Base-by-base conservation (phyloP, 2,888 invertebrate genomes). In the Cyaniris semiargus region DNA sequence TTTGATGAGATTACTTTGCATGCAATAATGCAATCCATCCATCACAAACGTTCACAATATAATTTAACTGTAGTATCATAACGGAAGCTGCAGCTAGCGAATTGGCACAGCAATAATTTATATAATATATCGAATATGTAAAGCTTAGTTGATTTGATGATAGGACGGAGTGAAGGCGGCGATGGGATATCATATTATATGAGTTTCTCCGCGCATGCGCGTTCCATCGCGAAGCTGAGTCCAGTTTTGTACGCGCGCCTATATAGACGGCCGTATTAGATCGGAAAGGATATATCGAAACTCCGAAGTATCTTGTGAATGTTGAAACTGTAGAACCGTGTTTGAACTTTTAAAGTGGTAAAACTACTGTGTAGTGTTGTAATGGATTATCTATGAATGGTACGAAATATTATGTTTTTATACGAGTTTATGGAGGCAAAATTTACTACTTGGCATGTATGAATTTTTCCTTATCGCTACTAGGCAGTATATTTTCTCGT, bases 131-230 rank as follows among this genome's bases (percentile, higher is more conserved):
- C 90, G 89, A 91, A 92, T 91, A 90, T 92, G 91, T 89, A 89
- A 90, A 87, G 88, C 66, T 58, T 72, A 89, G 88, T 89, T 88
- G 87, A 88, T 88, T 91, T 90, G 89, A 88, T 90, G 89, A 89
- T 89, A 88, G 87, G 89, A 89, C 90, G 92, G 91, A 90, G 90
- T 89, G 88, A 88, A 88, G 88, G 89, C 88, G 89, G 89, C 89
- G 90, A 91, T 90, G 90, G 89, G 89, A 92, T 92, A 92, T 91
- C 90, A 92, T 90, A 91, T 91, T 92, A 91, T 91, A 89, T 90
- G 90, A 90, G 89, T 87, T 88, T 88, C 83, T 83, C 82, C 84
- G 89, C 89, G 88, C 92, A 91, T 88, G 93, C 93, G 92, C 90
- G 85, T 27, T 87, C 79, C 79, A 80, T 76, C 76, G 78, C 81